Evolutionary conservation across 2,113 vertebrate species (phyloP).

Genomic region (Merops nubicus): DNA sequence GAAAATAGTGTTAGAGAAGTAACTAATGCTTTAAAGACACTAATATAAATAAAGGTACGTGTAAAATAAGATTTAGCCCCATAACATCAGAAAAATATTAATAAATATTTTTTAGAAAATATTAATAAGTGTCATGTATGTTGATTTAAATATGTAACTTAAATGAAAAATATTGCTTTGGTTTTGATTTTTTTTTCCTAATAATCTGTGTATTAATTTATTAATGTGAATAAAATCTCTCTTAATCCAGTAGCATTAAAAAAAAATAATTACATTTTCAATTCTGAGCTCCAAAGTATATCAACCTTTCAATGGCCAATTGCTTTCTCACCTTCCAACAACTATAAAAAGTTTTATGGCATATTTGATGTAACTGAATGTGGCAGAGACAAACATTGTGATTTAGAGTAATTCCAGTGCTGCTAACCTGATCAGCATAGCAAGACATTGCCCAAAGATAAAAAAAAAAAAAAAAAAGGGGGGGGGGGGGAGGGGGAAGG

Average conservation of each 20-base stretch:
- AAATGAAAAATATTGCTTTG: neutral
- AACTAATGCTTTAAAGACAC: neutral
- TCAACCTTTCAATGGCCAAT: neutral
- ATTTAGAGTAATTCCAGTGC: neutral
- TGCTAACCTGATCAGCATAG: neutral
- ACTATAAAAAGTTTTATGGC: neutral
- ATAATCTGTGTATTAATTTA: neutral
- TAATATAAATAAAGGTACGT: neutral
- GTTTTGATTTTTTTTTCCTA: neutral
- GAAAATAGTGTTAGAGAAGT: neutral
- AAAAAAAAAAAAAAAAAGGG: too few relatives aligned
- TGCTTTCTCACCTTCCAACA: neutral
- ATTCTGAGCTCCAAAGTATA: neutral
- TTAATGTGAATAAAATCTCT: neutral
- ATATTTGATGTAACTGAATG: neutral
- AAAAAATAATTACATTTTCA: neutral
- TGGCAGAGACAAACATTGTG: neutral
- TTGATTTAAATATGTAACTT: neutral
- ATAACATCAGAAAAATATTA: neutral
- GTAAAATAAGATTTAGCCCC: neutral
- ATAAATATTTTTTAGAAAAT: neutral
- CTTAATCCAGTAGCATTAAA: neutral
- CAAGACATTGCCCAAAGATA: neutral
- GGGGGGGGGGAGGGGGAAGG: too few relatives aligned
- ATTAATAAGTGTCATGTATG: neutral